Base-by-base conservation (phyloP, 2,888 invertebrate genomes). In the Aelia acuminata region DNA sequence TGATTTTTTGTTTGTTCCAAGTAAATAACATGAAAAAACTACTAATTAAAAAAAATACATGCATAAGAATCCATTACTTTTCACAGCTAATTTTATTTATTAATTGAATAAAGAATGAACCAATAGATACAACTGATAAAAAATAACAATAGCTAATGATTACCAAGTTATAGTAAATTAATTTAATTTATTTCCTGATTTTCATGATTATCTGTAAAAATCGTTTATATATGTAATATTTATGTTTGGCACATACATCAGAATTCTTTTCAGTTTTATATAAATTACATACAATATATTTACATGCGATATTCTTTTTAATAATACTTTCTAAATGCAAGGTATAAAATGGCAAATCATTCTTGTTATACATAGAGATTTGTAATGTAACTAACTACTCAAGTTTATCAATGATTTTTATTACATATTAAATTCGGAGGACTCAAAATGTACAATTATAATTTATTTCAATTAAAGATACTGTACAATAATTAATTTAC, bases 251-350 rank as follows among this genome's bases (percentile, higher is more conserved):
- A 80, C 80, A 43, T 80, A 11, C 35, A 80, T 22, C 11, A 26
- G 22, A 7, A 39, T 22, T 43, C n/a, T n/a, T 80, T 43, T 80
- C 18, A 39, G 5, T 22, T 43, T 80, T 39, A 43, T 47, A 70
- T 70, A 70, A 70, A 70, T 70, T 70, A 35, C 18, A 18, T 70
- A 70, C 18, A 70, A 70, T 80, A 47, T 43, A 80, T 43, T 43
- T 80, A 80, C 80, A 80, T n/a, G 13, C 13, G n/a, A 80, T 43
- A 80, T 80, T 4, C n/a, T 80, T 31, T 70, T 31, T 70, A 35
- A 18, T 70, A 70, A 70, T 70, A 70, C 43, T 80, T 43, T 80
- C 80, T 80, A 80, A 80, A 43, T 80, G 43, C 80, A 80, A 80
- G 43, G n/a, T n/a, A 80, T 80, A 80, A n/a, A 80, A n/a, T 47